Evolutionary conservation across 1,140 invertebrate genomes (phyloP).

Genomic region (Leptestheria dahalacensis): DNA sequence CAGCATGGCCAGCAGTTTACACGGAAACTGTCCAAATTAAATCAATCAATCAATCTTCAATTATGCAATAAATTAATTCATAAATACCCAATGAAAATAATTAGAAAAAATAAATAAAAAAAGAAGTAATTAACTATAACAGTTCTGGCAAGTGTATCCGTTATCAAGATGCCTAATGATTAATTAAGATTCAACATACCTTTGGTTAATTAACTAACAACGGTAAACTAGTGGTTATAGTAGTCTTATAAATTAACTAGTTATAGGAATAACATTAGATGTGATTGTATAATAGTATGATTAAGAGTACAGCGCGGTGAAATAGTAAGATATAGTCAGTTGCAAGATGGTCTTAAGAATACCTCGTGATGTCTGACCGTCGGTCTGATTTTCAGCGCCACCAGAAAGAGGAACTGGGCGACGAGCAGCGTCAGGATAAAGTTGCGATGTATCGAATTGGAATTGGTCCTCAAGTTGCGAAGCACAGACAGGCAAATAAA

Average conservation of each 20-base stretch:
- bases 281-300: too few species aligned
- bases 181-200: too few species aligned
- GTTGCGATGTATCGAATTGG: conserved; percentile 88
- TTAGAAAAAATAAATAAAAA: conserved; percentile 12
- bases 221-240: too few species aligned
- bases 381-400: conserved; percentile 62
- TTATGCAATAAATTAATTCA: not conserved
- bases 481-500: conserved; percentile 57
- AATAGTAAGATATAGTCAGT: not conserved
- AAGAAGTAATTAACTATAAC: too few species aligned
- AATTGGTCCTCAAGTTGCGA: conserved; percentile 64
- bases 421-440: conserved; percentile 74
- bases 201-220: too few species aligned
- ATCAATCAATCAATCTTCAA: too few species aligned
- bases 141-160: too few species aligned
- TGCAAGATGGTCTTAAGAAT: conserved; percentile 14
- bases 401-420: conserved; percentile 66
- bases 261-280: not conserved
- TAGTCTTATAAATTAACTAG: not conserved
- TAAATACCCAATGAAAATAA: not conserved
- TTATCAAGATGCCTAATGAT: too few species aligned
- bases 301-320: not conserved
- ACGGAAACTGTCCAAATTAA: conserved; percentile 50
- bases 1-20: conserved; percentile 77
- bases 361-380: conserved; percentile 45